phyloP scores from a whole-genome alignment of 2,888 invertebrate species.

The Caenorhabditis uteleia region DNA sequence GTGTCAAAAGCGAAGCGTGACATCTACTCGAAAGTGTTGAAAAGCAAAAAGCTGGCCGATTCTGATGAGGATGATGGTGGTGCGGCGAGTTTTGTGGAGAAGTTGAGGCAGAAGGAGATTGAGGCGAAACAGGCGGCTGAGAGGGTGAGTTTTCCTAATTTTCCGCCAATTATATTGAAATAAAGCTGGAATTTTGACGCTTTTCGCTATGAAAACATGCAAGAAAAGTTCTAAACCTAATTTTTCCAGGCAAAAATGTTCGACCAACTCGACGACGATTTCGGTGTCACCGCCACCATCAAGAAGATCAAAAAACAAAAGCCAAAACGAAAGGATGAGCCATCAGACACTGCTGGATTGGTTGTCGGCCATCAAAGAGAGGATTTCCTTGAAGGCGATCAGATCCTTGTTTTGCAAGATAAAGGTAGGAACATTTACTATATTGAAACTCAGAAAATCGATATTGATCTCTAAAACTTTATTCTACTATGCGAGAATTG shows the following conservation, averaged over 20 bases:
- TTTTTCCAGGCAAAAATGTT: constrained; percentile 86
- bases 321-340: constrained; percentile 12
- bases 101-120: constrained; percentile 79
- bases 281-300: constrained; percentile 86
- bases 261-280: constrained; percentile 92
- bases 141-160: constrained; percentile 70
- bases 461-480: too few relatives aligned
- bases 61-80: constrained; percentile 52
- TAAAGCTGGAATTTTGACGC: too few relatives aligned
- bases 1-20: constrained; percentile 81
- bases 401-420: constrained; percentile 92
- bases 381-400: constrained; percentile 73
- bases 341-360: constrained; percentile 75
- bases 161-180: too few relatives aligned
- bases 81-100: constrained; percentile 80
- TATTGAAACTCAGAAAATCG: too few relatives aligned
- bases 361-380: constrained; percentile 80
- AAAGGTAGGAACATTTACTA: too few relatives aligned
- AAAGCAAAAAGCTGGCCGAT: constrained; percentile 58
- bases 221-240: too few relatives aligned
- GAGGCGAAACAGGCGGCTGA: constrained; percentile 86
- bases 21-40: constrained; percentile 75
- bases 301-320: constrained; percentile 73
- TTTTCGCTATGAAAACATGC: too few relatives aligned
- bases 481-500: too few relatives aligned